Evolutionary conservation across 2,888 invertebrate genomes (phyloP).

Genomic region (Conchocele bisecta): DNA sequence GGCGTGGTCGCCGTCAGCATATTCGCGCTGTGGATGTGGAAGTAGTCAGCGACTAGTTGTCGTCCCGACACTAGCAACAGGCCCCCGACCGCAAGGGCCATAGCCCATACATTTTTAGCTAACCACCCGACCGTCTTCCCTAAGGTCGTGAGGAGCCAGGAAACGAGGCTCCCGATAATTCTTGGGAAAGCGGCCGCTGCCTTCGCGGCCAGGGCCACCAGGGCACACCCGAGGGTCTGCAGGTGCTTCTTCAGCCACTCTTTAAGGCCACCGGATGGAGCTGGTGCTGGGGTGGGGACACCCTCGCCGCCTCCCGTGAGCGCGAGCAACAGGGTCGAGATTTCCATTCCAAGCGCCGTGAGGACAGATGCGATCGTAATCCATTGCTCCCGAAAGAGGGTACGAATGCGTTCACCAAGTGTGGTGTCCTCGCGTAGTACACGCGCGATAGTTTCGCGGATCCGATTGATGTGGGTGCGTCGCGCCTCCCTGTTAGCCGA

Average conservation of each 20-base stretch:
- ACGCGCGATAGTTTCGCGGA: background rate
- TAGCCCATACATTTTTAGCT: conserved; percentile 2
- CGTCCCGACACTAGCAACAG: conserved; percentile 5
- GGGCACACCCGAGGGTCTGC: background rate
- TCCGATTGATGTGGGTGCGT: background rate
- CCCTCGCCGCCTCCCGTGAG: background rate
- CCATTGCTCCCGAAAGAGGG: background rate
- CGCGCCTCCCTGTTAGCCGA: background rate
- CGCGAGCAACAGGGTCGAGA: background rate
- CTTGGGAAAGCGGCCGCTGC: conserved; percentile 2
- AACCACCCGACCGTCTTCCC: background rate
- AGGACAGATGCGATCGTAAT: background rate
- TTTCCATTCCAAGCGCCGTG: background rate
- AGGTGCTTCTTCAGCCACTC: conserved; percentile 5
- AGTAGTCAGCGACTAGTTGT: too few relatives aligned
- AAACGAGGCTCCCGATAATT: background rate
- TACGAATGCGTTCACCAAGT: background rate
- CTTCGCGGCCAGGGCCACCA: background rate
- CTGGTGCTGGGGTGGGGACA: background rate
- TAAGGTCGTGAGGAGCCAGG: background rate
- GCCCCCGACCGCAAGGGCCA: background rate
- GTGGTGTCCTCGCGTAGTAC: background rate
- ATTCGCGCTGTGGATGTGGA: too few relatives aligned
- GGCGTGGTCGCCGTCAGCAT: too few relatives aligned
- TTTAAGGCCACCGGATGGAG: background rate